Percentiles rank a stretch among this genome's conserved stretches.
Evolutionary conservation across 2,888 invertebrate genomes (phyloP).

Genomic region (Tenthredo livida): DNA sequence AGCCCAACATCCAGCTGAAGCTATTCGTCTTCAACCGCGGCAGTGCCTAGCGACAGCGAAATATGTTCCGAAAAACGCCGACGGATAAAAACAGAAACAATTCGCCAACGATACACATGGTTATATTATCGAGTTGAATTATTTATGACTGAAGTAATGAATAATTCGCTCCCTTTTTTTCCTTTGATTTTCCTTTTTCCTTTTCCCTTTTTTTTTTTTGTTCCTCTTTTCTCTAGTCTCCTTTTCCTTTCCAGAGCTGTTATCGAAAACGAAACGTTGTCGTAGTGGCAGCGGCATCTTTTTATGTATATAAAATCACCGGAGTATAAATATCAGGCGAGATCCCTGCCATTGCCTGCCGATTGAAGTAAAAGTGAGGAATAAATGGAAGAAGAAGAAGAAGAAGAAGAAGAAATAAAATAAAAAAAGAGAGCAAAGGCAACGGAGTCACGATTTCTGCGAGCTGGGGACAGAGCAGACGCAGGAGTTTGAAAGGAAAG

Average conservation of each 20-base stretch:
- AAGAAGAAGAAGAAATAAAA: not conserved
- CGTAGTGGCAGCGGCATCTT: not conserved
- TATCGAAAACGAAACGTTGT: constrained; percentile 46
- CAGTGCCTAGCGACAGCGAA: constrained; percentile 44
- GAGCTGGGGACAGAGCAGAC: constrained; percentile 15
- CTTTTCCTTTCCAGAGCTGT: constrained; percentile 42
- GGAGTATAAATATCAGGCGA: constrained; percentile 26
- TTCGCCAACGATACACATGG: constrained; percentile 36
- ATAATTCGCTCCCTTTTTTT: constrained; percentile 49
- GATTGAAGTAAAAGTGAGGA: not conserved
- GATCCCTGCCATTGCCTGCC: constrained; percentile 1
- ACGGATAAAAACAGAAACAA: constrained; percentile 48
- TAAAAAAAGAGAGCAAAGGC: constrained; percentile 1
- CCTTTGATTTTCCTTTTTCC: not conserved
- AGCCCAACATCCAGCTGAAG: constrained; percentile 27
- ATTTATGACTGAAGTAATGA: constrained; percentile 41
- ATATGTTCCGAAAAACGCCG: constrained; percentile 45
- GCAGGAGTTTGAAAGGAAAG: constrained; percentile 49
- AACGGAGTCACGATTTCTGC: constrained; percentile 40
- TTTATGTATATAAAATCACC: constrained; percentile 30
- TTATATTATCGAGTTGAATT: constrained; percentile 49
- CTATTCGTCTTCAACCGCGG: constrained; percentile 47
- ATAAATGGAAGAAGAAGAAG: constrained; percentile 18
- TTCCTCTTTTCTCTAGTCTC: not conserved
- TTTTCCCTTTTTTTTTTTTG: not conserved